Evolutionary conservation across 1,140 invertebrate species (phyloP).

Genomic region (Cephus cinctus): DNA sequence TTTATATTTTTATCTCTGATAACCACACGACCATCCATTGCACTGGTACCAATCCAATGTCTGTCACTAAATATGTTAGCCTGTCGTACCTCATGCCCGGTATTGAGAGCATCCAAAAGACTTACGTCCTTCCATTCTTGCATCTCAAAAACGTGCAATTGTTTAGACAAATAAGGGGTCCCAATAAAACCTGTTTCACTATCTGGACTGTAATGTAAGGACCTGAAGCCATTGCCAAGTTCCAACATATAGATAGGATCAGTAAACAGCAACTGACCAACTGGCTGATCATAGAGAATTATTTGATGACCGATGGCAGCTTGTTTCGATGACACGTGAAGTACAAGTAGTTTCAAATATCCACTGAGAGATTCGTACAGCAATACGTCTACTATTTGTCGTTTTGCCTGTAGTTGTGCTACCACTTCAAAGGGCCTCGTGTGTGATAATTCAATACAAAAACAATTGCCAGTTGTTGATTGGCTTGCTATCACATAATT

Average conservation of each 20-base stretch:
- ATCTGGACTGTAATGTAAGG: slow-evolving; percentile 21
- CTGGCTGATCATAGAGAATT: slow-evolving; percentile 20
- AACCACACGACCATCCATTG: slow-evolving; percentile 34
- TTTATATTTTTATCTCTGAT: slow-evolving; percentile 20
- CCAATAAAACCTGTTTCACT: slow-evolving; percentile 23
- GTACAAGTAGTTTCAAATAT: slow-evolving; percentile 25
- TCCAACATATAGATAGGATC: neutral
- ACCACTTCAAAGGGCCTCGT: slow-evolving; percentile 22
- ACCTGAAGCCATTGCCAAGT: slow-evolving; percentile 21
- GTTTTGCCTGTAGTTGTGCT: slow-evolving; percentile 14
- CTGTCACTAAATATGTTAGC: slow-evolving; percentile 28
- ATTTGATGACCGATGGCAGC: slow-evolving; percentile 20
- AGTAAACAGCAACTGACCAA: slow-evolving; percentile 7
- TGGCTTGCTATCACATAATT: slow-evolving; percentile 31
- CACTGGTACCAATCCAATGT: slow-evolving; percentile 31
- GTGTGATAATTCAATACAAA: slow-evolving; percentile 27
- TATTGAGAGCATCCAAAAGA: slow-evolving; percentile 7
- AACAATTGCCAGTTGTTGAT: slow-evolving; percentile 34
- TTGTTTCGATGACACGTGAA: slow-evolving; percentile 13
- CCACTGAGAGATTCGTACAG: slow-evolving; percentile 21
- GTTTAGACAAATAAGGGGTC: slow-evolving; percentile 31
- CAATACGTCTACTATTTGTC: slow-evolving; percentile 29
- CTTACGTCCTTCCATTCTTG: slow-evolving; percentile 16
- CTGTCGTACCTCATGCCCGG: slow-evolving; percentile 32
- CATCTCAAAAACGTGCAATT: slow-evolving; percentile 28